Evolutionary conservation across 2,888 invertebrate genomes (phyloP).

Genomic region (Drosophila mercatorum): DNA sequence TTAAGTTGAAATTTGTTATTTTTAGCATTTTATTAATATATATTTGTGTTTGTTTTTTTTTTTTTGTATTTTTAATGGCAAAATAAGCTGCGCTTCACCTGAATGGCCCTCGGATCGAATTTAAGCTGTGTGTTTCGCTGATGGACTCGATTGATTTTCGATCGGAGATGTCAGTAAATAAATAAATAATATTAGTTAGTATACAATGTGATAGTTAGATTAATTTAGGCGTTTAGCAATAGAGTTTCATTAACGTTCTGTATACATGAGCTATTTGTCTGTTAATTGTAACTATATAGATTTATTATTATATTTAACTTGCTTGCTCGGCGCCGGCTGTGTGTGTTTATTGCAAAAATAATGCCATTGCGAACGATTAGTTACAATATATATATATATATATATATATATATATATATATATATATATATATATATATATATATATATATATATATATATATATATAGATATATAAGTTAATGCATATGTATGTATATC

Average conservation of each 20-base stretch:
- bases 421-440: constrained; percentile 17
- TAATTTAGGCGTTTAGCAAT: constrained; percentile 71
- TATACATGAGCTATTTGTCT: constrained; percentile 41
- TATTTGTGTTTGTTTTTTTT: constrained; percentile 1
- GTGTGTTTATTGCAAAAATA: constrained; percentile 59
- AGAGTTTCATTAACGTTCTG: constrained; percentile 50
- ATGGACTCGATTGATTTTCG: constrained; percentile 28
- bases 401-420: constrained; percentile 21
- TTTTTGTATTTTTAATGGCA: constrained; percentile 19
- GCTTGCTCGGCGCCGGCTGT: constrained; percentile 38
- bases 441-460: constrained; percentile 22
- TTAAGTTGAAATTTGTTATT: constrained; percentile 29
- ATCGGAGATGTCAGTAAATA: constrained; percentile 57
- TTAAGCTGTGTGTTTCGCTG: constrained; percentile 6
- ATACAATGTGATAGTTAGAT: constrained; percentile 62
- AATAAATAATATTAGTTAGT: constrained; percentile 69
- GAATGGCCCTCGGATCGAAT: constrained; percentile 41
- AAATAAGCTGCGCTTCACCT: constrained; percentile 49
- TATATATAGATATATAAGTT: constrained; percentile 13
- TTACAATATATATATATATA: constrained; percentile 25
- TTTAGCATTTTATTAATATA: constrained; percentile 14
- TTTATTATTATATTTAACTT: constrained; percentile 23
- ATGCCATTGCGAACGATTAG: constrained; percentile 53
- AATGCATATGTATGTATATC: constrained; percentile 33
- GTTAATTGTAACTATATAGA: constrained; percentile 51